Conservation (phyloP, 2,113 vertebrate genomes). For the Rhombomys opimus region DNA sequence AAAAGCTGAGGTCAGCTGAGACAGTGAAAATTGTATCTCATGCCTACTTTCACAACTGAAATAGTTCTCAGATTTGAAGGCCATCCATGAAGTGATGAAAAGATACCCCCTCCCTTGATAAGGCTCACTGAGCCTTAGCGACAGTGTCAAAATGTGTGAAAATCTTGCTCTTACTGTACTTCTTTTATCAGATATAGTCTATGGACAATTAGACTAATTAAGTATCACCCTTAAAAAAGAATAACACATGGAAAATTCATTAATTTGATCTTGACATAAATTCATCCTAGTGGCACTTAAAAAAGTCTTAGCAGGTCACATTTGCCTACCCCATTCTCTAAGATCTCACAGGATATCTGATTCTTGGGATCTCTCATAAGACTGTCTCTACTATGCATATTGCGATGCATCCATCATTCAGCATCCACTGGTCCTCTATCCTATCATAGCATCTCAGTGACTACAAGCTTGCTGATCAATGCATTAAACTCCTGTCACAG, state of each 20-base stretch:
- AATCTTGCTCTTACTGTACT: neutral
- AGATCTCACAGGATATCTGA: neutral
- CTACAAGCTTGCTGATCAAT: neutral
- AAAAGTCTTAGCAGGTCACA: neutral
- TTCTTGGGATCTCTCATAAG: neutral
- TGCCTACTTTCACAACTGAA: neutral
- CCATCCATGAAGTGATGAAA: neutral
- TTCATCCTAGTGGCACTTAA: neutral
- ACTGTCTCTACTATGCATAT: neutral
- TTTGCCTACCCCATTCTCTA: neutral
- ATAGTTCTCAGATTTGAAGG: neutral
- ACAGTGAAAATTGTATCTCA: neutral
- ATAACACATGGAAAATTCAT: neutral
- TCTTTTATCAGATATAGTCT: neutral
- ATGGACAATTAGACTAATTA: neutral
- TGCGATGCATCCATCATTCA: neutral
- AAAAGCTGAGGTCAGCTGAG: neutral
- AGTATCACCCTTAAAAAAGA: neutral
- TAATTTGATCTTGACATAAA: neutral
- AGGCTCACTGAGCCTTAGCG: neutral
- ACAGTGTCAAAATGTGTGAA: neutral
- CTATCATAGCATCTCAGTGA: neutral
- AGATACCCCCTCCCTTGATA: neutral
- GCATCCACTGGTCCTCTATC: neutral
- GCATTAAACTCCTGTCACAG: neutral